Percentiles rank a stretch among this genome's conserved stretches.
phyloP scores from a whole-genome alignment of 2,113 vertebrate genomes.

The Camelus dromedarius region DNA sequence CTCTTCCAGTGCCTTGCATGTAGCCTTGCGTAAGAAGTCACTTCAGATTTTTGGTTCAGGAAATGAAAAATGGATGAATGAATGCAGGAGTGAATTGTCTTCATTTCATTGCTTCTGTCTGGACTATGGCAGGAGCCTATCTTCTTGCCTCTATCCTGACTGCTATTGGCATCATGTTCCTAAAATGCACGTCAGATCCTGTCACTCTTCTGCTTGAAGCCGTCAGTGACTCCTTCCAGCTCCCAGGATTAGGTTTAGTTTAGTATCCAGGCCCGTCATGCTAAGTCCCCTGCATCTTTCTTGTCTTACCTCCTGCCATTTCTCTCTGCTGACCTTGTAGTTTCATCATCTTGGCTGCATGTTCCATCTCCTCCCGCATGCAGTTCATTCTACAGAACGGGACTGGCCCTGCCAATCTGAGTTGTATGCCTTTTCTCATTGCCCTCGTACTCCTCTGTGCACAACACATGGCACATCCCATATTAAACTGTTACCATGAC shows the following conservation, averaged over 20 bases:
- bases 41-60: not conserved
- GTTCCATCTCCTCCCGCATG: not conserved
- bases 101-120: constrained; percentile 23
- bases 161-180: not conserved
- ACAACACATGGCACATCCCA: not conserved
- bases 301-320: not conserved
- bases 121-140: not conserved
- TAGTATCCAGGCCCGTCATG: not conserved
- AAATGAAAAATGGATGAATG: constrained; percentile 36
- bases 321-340: not conserved
- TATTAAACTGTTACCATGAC: not conserved
- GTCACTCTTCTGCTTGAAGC: not conserved
- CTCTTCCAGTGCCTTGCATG: not conserved
- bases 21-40: not conserved
- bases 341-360: not conserved
- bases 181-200: not conserved
- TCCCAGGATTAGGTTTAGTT: not conserved
- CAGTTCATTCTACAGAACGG: not conserved
- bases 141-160: not conserved
- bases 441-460: not conserved
- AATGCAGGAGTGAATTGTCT: not conserved
- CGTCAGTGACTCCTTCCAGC: not conserved
- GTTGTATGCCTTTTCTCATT: not conserved
- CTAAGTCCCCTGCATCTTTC: not conserved
- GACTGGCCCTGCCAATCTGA: not conserved